Evolutionary conservation across 2,113 vertebrate species (phyloP), one percentile per base, ranked within the genome.

Genomic region (Aldabrachelys gigantea): DNA sequence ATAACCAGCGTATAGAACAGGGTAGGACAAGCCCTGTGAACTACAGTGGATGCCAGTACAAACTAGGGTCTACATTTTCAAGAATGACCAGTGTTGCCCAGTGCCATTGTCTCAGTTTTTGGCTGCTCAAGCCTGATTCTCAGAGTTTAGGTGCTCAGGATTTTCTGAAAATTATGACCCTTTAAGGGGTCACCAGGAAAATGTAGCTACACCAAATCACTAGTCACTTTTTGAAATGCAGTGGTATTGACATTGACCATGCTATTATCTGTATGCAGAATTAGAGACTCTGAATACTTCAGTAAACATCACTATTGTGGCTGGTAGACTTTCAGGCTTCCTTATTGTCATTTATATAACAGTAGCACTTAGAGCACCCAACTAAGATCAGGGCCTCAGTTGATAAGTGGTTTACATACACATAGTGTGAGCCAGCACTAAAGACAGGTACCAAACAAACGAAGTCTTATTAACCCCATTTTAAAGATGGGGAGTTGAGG

Each of bases 231-330:
- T 65, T 86, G 92, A 35, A 95, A 95, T 62, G 24, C 44, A 0
- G 0, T 72, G n/a, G 87, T 85, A n/a, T 91, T 93, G 29, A 62
- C 69, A 82, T 76, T 94, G 47, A 82, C 91, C 79, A 1, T 11
- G 95, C 50, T 91, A 87, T 84, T 65, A 93, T 92, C 95, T 85
- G 88, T 87, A 79, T 94, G 90, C 83, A 91, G 86, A 88, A 10
- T 88, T 97, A 95, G 95, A 91, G 96, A 92, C 41, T 76, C 87
- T 91, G 97, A 96, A 93, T 92, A 59, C 88, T 90, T 86, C 91
- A 85, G 95, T 95, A 96, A 92, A 95, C 76, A 69, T 10, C 82
- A 25, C 25, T 92, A 41, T 89, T 94, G 54, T 94, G 16, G 7
- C 87, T 96, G 96, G 96, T 91, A 80, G 54, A 65, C 27, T 6